Evolutionary conservation across 2,888 invertebrate genomes (phyloP).

Genomic region (Pammene aurita): DNA sequence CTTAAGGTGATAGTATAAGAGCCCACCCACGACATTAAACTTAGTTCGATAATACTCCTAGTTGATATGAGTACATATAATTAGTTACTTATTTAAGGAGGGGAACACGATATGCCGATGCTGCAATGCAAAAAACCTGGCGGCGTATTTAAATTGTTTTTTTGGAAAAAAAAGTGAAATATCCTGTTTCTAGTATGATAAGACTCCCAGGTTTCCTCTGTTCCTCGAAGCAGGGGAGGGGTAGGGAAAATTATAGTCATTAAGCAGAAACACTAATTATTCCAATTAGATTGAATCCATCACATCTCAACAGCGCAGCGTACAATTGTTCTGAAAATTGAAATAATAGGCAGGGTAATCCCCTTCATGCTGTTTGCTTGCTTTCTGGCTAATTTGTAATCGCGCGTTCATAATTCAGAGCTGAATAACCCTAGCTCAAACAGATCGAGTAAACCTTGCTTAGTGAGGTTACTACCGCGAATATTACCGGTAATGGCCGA

Average conservation of each 20-base stretch:
- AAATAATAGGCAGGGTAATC: background rate
- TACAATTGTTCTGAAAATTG: slow-evolving; percentile 6
- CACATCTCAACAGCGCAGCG: background rate
- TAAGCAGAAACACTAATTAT: background rate
- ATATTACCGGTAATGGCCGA: background rate
- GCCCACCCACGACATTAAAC: no score
- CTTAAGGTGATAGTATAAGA: no score
- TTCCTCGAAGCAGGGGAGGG: no score
- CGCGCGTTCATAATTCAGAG: slow-evolving; percentile 17
- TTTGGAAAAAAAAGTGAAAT: no score
- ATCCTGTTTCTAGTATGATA: no score
- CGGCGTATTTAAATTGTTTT: no score
- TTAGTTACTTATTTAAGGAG: no score
- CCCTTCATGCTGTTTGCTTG: background rate
- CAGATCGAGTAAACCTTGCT: slow-evolving; percentile 3
- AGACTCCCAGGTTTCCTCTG: no score
- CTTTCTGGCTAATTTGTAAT: slow-evolving; percentile 37
- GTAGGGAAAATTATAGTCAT: slow-evolving; percentile 2
- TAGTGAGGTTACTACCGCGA: background rate
- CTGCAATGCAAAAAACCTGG: no score
- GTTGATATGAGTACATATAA: no score
- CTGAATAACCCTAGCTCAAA: slow-evolving; percentile 4
- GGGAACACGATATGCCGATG: no score
- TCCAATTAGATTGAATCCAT: background rate
- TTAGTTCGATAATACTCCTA: no score